A percentile compares a stretch with the other conserved stretches of the same genome.
Evolutionary conservation across 2,797 vertebrate species (phyloP).

Genomic region (Tenualosa ilisha): DNA sequence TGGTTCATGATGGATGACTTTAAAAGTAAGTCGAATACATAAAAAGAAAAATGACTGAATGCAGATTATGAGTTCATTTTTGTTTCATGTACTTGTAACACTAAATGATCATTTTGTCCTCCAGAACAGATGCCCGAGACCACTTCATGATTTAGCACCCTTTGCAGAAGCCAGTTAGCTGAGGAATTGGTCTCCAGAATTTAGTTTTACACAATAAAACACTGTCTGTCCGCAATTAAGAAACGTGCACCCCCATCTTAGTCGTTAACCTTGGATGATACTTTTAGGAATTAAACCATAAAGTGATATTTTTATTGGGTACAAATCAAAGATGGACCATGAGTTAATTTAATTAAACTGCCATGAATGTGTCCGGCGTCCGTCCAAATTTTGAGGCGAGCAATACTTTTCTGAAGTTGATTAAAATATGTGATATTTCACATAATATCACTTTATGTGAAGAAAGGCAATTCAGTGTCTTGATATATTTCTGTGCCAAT

Average conservation of each 20-base stretch:
- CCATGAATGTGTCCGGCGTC: slow-evolving; percentile 68
- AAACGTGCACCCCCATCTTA: slow-evolving; percentile 62
- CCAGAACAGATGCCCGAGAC: slow-evolving; percentile 51
- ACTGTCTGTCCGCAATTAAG: slow-evolving; percentile 72
- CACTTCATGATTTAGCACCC: slow-evolving; percentile 66
- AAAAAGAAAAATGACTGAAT: slow-evolving; percentile 53
- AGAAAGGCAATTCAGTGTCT: slow-evolving; percentile 75
- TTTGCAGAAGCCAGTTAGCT: slow-evolving; percentile 59
- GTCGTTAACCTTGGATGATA: slow-evolving; percentile 74
- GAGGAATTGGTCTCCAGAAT: slow-evolving; percentile 69
- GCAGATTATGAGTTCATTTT: slow-evolving; percentile 52
- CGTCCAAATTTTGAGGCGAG: slow-evolving; percentile 74
- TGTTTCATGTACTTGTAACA: slow-evolving; percentile 48
- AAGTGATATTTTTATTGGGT: slow-evolving; percentile 74
- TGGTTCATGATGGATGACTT: slow-evolving; percentile 59
- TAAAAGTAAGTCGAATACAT: slow-evolving; percentile 60
- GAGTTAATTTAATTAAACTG: slow-evolving; percentile 78
- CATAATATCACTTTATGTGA: slow-evolving; percentile 81
- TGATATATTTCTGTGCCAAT: slow-evolving; percentile 72
- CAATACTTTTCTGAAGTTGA: slow-evolving; percentile 75
- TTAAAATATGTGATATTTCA: slow-evolving; percentile 82
- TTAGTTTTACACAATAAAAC: slow-evolving; percentile 76
- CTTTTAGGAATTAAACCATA: slow-evolving; percentile 75
- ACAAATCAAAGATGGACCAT: slow-evolving; percentile 74
- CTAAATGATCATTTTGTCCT: slow-evolving; percentile 68